Conservation (phyloP, 2,113 vertebrate species). For the Pan paniscus region DNA sequence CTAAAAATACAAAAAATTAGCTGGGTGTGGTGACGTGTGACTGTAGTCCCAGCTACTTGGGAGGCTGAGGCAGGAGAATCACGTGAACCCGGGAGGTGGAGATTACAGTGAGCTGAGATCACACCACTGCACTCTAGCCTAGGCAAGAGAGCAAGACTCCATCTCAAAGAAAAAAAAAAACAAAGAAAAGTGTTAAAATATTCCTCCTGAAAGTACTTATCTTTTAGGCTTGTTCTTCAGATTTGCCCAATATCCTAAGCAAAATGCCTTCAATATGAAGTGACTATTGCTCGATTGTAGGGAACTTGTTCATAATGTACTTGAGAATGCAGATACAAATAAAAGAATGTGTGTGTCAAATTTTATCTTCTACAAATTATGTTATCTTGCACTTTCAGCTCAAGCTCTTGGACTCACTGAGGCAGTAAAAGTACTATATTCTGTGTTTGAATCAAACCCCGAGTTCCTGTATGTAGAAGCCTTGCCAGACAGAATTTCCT, state of each 20-base stretch:
- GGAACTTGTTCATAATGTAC: not conserved
- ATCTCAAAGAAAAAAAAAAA: too few relatives aligned
- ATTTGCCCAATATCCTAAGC: not conserved
- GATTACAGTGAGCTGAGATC: too few relatives aligned
- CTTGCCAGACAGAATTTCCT: too few relatives aligned
- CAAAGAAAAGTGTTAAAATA: not conserved
- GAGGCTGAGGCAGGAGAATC: too few relatives aligned
- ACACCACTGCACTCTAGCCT: too few relatives aligned
- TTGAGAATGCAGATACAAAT: not conserved
- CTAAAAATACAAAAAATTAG: too few relatives aligned
- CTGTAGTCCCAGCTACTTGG: too few relatives aligned
- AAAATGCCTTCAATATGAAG: not conserved
- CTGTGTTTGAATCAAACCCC: slow-evolving; percentile 85
- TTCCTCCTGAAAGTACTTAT: not conserved
- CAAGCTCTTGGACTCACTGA: slow-evolving; percentile 86
- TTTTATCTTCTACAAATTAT: not conserved
- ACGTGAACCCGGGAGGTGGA: too few relatives aligned
- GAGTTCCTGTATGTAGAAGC: not conserved
- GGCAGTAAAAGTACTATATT: slow-evolving; percentile 86
- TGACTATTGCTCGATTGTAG: not conserved
- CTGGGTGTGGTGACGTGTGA: too few relatives aligned
- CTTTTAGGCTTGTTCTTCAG: not conserved
- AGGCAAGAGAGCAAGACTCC: too few relatives aligned
- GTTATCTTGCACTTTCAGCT: slow-evolving; percentile 74
- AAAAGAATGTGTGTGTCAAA: not conserved